A percentile compares a stretch with the other conserved stretches of the same genome.
These are phyloP conservation scores for Menura novaehollandiae DNA, from an alignment of 2,113 vertebrate genomes.

Conservation along the genomic window DNA sequence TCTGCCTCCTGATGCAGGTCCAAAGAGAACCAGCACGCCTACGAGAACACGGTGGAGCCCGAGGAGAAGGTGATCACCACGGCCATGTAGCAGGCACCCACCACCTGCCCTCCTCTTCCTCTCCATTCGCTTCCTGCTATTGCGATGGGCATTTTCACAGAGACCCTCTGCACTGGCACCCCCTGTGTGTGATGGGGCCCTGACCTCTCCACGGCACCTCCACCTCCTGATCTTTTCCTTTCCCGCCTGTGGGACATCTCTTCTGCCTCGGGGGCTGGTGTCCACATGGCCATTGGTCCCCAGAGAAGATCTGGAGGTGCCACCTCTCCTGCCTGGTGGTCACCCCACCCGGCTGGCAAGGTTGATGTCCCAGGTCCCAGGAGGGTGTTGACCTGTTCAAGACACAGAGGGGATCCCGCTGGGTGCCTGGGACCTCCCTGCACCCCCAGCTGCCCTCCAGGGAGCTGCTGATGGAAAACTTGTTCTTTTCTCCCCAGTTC, in stretches of 20 bases:
- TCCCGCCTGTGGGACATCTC: fast-evolving
- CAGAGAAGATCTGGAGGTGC: background rate
- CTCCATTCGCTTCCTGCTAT: background rate
- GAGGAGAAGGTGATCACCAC: conserved; percentile 70
- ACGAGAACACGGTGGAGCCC: conserved; percentile 15
- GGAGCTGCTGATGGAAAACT: background rate
- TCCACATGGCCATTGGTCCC: fast-evolving
- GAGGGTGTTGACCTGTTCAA: background rate
- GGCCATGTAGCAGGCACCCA: conserved; percentile 39
- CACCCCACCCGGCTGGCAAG: fast-evolving
- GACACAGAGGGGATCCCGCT: background rate
- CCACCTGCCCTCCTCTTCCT: background rate
- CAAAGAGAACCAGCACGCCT: conserved; percentile 56
- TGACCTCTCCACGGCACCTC: fast-evolving
- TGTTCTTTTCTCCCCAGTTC: background rate
- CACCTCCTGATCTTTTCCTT: background rate
- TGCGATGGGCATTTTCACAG: background rate
- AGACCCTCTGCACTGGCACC: background rate
- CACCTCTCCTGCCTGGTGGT: background rate
- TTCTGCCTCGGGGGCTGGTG: background rate
- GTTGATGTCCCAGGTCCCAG: background rate
- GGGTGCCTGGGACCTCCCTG: background rate
- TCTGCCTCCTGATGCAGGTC: conserved; percentile 47
- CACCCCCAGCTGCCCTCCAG: background rate
- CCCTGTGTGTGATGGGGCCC: fast-evolving